Evolutionary conservation across 2,888 invertebrate species (phyloP).

Genomic region (Cryptocephalus moraei): DNA sequence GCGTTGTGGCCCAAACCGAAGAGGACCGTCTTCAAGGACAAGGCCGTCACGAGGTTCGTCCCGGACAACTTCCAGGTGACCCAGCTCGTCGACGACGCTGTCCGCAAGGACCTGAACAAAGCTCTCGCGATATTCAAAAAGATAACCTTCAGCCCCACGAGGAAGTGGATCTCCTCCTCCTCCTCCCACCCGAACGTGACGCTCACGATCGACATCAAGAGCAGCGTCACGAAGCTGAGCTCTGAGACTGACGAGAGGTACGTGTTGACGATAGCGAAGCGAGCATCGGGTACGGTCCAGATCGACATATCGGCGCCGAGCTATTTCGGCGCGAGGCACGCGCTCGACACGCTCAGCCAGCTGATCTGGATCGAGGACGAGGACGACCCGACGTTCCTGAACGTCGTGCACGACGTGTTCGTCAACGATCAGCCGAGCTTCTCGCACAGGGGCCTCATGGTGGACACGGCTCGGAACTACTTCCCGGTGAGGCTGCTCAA

Average conservation of each 20-base stretch:
- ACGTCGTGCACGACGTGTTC: conserved; percentile 50
- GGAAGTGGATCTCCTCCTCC: too few species aligned
- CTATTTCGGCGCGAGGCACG: conserved; percentile 67
- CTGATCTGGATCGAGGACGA: conserved; percentile 63
- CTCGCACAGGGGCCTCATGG: conserved; percentile 69
- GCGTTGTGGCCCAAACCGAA: too few species aligned
- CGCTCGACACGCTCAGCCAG: conserved; percentile 62
- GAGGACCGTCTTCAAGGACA: too few species aligned
- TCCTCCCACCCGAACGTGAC: too few species aligned
- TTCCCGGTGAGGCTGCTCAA: conserved; percentile 59
- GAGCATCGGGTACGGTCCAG: conserved; percentile 33
- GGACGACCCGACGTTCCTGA: conserved; percentile 42
- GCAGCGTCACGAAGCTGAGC: conserved; percentile 35
- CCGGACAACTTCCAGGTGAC: too few species aligned
- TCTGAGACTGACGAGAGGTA: conserved; percentile 65
- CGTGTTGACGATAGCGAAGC: conserved; percentile 11
- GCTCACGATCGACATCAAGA: too few species aligned
- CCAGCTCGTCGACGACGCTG: too few species aligned
- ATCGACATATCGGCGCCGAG: conserved; percentile 48
- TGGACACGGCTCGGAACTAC: conserved; percentile 85
- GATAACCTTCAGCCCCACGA: too few species aligned
- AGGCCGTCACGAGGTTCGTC: too few species aligned
- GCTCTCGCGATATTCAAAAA: too few species aligned
- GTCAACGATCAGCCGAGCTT: conserved; percentile 68
- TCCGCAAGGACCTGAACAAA: too few species aligned